Evolutionary conservation across 1,140 invertebrate species (phyloP), one percentile per base, ranked within the genome.

Genomic region (Drosophila malerkotliana): DNA sequence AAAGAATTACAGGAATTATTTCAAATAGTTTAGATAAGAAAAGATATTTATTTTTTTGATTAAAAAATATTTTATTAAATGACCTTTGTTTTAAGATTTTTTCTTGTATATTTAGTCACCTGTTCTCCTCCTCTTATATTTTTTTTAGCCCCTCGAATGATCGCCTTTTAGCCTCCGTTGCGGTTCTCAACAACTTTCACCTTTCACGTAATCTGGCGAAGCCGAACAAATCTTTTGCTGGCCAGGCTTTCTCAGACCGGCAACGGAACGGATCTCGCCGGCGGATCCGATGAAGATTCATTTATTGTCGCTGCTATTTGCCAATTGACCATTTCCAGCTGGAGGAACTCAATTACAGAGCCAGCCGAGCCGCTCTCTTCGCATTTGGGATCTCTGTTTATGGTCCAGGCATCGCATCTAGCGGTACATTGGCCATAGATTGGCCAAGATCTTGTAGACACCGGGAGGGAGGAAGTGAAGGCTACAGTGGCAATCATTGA

Each of bases 151-250:
- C 41, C 26, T 51, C 41, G 47, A 60, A 58, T 62, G 81, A 53
- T 61, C 68, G 63, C 63, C 73, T 61, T 49, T 52, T 62, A 59
- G 44, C 57, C 69, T 56, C 66, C 54, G 49, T 54, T 88, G 83
- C 84, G 83, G 79, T 88, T 88, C 83, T 88, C 83, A 73, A 78
- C 83, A 88, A 88, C 83, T 88, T 88, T 88, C 83, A 88, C 84
- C 83, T 88, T 88, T 88, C 83, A 88, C 83, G 83, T 88, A 88
- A 88, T 88, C 83, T 68, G 59, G 58, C 72, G 44, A 53, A 47
- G 41, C 51, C 66, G 55, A 62, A 56, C 62, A 66, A 69, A 79
- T 79, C 53, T 76, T 21, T 52, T 69, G 26, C 48, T 48, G 62
- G 32, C 39, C 54, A 63, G 63, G 30, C 66, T 59, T 28, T 55